phyloP scores from a whole-genome alignment of 2,113 vertebrate species.

The Hippocampus mohnikei region DNA sequence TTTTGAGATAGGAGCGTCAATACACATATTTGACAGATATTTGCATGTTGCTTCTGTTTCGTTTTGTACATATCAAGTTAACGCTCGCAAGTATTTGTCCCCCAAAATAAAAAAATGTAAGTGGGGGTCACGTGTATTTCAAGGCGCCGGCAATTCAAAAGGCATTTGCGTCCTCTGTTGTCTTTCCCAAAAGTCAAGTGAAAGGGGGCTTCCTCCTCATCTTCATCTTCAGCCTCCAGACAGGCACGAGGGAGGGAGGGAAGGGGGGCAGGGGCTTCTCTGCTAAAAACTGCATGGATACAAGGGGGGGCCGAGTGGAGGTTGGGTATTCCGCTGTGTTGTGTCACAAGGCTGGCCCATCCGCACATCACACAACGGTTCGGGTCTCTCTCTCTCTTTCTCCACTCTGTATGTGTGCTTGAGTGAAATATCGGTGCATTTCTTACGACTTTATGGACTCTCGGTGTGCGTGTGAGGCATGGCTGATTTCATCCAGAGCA shows the following conservation, averaged over 20 bases:
- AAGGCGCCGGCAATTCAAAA: neutral
- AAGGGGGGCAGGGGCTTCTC: constrained; percentile 50
- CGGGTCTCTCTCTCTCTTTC: neutral
- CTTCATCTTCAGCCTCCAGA: constrained; percentile 47
- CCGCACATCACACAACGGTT: constrained; percentile 43
- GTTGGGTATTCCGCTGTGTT: constrained; percentile 43
- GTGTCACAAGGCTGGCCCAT: constrained; percentile 51
- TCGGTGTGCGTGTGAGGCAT: constrained; percentile 18
- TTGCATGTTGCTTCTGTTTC: too few relatives aligned
- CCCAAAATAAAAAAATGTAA: too few relatives aligned
- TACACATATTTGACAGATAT: too few relatives aligned
- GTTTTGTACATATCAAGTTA: too few relatives aligned
- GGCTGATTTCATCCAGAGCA: constrained; percentile 36
- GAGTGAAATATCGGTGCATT: neutral
- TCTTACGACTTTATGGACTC: neutral
- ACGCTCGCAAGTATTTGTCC: too few relatives aligned
- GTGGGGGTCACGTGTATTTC: too few relatives aligned
- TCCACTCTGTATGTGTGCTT: constrained; percentile 52
- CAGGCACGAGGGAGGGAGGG: constrained; percentile 19
- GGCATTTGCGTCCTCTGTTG: constrained; percentile 8
- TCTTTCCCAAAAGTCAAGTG: constrained; percentile 23
- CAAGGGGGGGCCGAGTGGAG: constrained; percentile 59
- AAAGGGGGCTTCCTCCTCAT: constrained; percentile 44
- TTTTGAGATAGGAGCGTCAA: too few relatives aligned
- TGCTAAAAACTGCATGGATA: constrained; percentile 79